Evolutionary conservation across 2,888 invertebrate species (phyloP).

Genomic region (Lasioglossum zephyrum): DNA sequence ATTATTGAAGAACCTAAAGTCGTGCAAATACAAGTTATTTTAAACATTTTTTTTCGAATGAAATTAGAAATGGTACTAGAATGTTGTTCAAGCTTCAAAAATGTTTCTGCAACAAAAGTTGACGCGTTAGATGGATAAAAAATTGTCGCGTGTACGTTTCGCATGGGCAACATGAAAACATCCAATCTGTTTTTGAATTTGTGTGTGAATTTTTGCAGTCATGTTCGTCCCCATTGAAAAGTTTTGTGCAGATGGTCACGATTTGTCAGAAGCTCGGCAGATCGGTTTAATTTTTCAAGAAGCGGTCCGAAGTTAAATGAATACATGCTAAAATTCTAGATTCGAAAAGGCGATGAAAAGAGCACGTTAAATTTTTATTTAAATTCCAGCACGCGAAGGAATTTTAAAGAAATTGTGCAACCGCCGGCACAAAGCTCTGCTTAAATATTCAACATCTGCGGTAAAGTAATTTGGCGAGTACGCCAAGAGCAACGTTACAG

Average conservation of each 20-base stretch:
- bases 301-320: background rate
- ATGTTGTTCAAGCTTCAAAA: background rate
- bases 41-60: background rate
- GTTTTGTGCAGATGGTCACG: background rate
- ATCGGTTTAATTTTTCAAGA: constrained; percentile 10
- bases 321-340: background rate
- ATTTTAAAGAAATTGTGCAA: constrained; percentile 33
- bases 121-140: background rate
- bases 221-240: background rate
- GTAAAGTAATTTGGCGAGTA: constrained; percentile 59
- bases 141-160: background rate
- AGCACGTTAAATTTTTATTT: constrained; percentile 17
- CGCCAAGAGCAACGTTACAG: constrained; percentile 46
- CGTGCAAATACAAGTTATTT: background rate
- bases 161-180: background rate
- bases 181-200: no score
- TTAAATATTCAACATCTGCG: constrained; percentile 65
- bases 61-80: background rate
- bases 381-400: constrained; percentile 27
- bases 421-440: constrained; percentile 11
- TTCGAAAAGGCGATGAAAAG: background rate
- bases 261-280: background rate
- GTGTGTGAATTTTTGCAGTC: background rate
- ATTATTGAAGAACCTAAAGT: background rate
- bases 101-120: background rate